Percentiles rank a stretch among this genome's conserved stretches.
Evolutionary conservation across 1,140 invertebrate genomes (phyloP).

Genomic region (Drosophila biarmipes): DNA sequence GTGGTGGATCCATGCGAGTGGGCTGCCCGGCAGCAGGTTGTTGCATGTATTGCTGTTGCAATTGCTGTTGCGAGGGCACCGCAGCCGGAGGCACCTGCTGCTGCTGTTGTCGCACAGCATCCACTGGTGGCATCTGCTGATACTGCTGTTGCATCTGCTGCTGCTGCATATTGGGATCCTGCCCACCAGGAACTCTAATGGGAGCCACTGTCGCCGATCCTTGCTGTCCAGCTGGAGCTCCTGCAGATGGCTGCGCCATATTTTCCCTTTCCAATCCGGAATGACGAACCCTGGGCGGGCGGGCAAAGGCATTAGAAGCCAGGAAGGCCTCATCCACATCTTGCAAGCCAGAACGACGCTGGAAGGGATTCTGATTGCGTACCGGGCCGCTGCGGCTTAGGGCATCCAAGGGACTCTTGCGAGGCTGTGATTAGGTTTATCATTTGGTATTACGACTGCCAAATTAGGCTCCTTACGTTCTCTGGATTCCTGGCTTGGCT

Average conservation of each 20-base stretch:
- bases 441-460: not conserved
- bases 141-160: slow-evolving; percentile 9
- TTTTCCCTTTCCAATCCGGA: slow-evolving; percentile 48
- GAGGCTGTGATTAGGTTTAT: slow-evolving; percentile 35
- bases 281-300: slow-evolving; percentile 56
- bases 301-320: slow-evolving; percentile 67
- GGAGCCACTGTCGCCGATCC: slow-evolving; percentile 16
- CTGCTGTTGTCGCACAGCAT: slow-evolving; percentile 28
- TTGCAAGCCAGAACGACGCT: slow-evolving; percentile 77
- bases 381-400: slow-evolving; percentile 51
- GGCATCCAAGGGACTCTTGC: slow-evolving; percentile 75
- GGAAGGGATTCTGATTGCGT: slow-evolving; percentile 62
- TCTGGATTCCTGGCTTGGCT: slow-evolving; percentile 64
- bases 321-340: slow-evolving; percentile 77
- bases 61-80: slow-evolving; percentile 19
- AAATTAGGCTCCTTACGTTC: slow-evolving; percentile 48
- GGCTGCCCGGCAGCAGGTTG: slow-evolving; percentile 66
- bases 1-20: slow-evolving; percentile 45
- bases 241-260: slow-evolving; percentile 15
- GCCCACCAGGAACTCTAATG: slow-evolving; percentile 43
- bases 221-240: not conserved
- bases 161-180: slow-evolving; percentile 38
- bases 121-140: slow-evolving; percentile 21
- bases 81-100: slow-evolving; percentile 24
- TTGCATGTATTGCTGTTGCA: slow-evolving; percentile 50